These are phyloP conservation scores for Aurelia sp. DNA, from an alignment of 30 jellyfish, hydroid and myxozoan species.

Conservation along the genomic window DNA sequence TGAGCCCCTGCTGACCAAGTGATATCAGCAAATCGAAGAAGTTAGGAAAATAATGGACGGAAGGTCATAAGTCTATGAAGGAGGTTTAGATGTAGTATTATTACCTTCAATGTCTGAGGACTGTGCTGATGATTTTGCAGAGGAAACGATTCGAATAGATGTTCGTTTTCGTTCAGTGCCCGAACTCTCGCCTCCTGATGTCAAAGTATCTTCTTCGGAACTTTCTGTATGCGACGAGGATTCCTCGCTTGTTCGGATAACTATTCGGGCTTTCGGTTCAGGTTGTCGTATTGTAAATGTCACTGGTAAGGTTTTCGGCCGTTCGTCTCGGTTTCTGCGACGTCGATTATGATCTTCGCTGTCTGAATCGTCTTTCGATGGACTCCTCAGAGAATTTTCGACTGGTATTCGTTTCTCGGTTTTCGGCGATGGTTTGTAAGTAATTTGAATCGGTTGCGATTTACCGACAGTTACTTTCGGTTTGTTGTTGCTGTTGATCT, in stretches of 20 bases:
- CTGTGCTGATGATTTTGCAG: slow-evolving; percentile 13
- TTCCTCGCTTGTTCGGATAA: not conserved
- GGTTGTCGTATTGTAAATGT: slow-evolving; percentile 34
- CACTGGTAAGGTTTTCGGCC: slow-evolving; percentile 59
- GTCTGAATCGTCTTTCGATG: not conserved
- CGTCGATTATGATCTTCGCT: slow-evolving; percentile 14
- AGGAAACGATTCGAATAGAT: slow-evolving; percentile 53
- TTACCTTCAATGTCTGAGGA: slow-evolving; percentile 31
- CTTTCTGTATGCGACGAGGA: not conserved
- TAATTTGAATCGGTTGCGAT: slow-evolving; percentile 5
- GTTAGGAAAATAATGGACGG: too few relatives aligned
- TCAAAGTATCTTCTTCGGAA: slow-evolving; percentile 32
- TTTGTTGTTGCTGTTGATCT: not conserved
- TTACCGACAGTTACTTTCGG: slow-evolving; percentile 18
- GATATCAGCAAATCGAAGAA: too few relatives aligned
- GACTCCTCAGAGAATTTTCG: too few relatives aligned
- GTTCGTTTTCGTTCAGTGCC: slow-evolving; percentile 40
- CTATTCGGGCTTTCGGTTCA: not conserved
- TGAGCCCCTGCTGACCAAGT: too few relatives aligned
- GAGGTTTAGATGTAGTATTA: too few relatives aligned
- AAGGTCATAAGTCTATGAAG: too few relatives aligned
- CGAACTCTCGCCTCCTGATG: slow-evolving; percentile 43
- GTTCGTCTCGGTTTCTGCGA: slow-evolving; percentile 37
- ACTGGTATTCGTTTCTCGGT: not conserved
- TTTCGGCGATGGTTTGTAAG: slow-evolving; percentile 15